These are phyloP conservation scores for Macrophya annulata DNA, from an alignment of 2,888 invertebrate species.

Conservation along the genomic window DNA sequence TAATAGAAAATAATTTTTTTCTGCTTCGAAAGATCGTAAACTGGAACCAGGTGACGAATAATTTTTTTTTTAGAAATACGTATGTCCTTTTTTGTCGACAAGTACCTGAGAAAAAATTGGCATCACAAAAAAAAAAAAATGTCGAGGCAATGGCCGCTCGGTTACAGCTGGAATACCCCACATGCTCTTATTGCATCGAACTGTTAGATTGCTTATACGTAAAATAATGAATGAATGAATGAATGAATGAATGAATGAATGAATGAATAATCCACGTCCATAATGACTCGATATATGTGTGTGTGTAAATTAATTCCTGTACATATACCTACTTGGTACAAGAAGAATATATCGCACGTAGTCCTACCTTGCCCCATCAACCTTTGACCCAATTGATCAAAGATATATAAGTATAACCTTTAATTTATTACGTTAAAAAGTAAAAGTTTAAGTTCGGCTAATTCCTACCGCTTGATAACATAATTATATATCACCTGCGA, in stretches of 20 bases:
- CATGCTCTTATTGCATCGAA: too few relatives aligned
- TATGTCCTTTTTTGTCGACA: too few relatives aligned
- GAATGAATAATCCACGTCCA: background rate
- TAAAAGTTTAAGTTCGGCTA: slow-evolving; percentile 42
- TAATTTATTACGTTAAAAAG: slow-evolving; percentile 42
- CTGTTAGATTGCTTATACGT: too few relatives aligned
- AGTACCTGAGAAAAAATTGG: too few relatives aligned
- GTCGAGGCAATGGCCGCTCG: too few relatives aligned
- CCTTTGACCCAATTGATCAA: slow-evolving; percentile 34
- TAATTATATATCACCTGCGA: slow-evolving; percentile 35
- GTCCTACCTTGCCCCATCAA: slow-evolving; percentile 24
- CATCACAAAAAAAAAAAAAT: too few relatives aligned
- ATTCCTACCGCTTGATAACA: slow-evolving; percentile 23
- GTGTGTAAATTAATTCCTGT: background rate
- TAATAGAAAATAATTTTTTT: too few relatives aligned
- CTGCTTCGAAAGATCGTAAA: too few relatives aligned
- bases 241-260: background rate
- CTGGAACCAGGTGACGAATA: too few relatives aligned
- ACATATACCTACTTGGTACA: background rate
- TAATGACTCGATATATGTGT: background rate
- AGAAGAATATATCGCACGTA: slow-evolving; percentile 7
- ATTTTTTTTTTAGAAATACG: too few relatives aligned
- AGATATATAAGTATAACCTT: slow-evolving; percentile 31
- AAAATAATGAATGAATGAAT: background rate
- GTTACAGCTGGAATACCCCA: too few relatives aligned